phyloP scores from a whole-genome alignment of 2,797 vertebrate species.

The Intellagama lesueurii region DNA sequence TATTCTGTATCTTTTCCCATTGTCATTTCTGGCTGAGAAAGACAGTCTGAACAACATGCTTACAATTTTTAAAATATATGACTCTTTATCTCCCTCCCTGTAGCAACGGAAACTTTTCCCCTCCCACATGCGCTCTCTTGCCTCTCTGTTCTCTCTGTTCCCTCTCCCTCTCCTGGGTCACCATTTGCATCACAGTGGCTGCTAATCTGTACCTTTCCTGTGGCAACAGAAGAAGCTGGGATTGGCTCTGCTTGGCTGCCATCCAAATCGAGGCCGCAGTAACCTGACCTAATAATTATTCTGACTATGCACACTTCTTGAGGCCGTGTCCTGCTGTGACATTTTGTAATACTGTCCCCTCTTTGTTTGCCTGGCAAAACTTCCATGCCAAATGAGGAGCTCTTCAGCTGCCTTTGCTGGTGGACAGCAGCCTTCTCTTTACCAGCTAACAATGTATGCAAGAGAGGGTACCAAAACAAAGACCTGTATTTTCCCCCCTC shows the following conservation, averaged over 20 bases:
- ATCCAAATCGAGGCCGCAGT: not conserved
- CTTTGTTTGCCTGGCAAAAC: conserved; percentile 7
- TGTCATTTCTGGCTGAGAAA: conserved; percentile 27
- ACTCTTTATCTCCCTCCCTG: not conserved
- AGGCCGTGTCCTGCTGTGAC: conserved; percentile 19
- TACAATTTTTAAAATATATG: not conserved
- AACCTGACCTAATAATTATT: conserved; percentile 21
- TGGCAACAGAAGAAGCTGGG: not conserved
- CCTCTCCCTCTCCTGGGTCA: rapidly evolving
- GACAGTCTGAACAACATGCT: not conserved
- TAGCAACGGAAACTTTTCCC: not conserved
- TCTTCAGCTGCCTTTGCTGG: not conserved
- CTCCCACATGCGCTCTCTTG: not conserved
- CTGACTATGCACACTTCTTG: not conserved
- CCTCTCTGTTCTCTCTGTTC: not conserved
- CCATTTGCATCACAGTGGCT: not conserved
- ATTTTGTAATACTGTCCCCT: conserved; percentile 15
- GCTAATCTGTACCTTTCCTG: not conserved
- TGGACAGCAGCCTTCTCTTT: not conserved
- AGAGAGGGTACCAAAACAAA: not conserved
- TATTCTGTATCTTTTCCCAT: not conserved
- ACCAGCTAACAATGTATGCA: not conserved
- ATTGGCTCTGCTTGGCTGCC: not conserved
- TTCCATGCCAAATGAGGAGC: not conserved
- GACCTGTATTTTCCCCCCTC: too few relatives aligned